Conservation (phyloP, 2,888 invertebrate species). For the Drosophila longiperda region DNA sequence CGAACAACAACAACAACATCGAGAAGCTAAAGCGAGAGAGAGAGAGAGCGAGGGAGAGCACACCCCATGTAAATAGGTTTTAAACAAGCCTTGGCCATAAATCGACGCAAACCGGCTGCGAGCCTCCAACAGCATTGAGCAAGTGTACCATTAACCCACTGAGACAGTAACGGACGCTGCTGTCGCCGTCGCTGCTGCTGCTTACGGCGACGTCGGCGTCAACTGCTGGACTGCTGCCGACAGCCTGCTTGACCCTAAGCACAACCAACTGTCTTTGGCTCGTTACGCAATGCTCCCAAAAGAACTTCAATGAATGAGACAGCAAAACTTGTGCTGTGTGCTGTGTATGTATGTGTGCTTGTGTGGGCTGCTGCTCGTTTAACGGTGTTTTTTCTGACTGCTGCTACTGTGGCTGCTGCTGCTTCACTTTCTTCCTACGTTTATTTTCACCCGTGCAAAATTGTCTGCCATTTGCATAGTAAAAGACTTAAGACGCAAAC, state of each 20-base stretch:
- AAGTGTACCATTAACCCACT: slow-evolving; percentile 85
- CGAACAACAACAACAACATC: background rate
- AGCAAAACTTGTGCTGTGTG: slow-evolving; percentile 8
- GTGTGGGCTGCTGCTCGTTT: slow-evolving; percentile 45
- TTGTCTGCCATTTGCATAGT: slow-evolving; percentile 61
- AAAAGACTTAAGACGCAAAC: slow-evolving; percentile 56
- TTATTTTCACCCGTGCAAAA: slow-evolving; percentile 56
- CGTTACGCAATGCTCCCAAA: slow-evolving; percentile 65
- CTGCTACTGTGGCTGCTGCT: slow-evolving; percentile 19
- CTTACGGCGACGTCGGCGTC: background rate
- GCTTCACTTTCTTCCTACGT: slow-evolving; percentile 60
- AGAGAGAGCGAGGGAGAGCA: slow-evolving; percentile 18
- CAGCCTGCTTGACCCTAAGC: slow-evolving; percentile 52
- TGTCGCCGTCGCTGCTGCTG: slow-evolving; percentile 14
- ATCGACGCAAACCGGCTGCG: slow-evolving; percentile 58
- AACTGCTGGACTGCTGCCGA: slow-evolving; percentile 5
- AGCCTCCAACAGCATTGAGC: slow-evolving; percentile 66
- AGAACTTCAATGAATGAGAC: slow-evolving; percentile 61
- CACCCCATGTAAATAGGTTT: slow-evolving; percentile 73
- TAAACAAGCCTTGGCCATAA: slow-evolving; percentile 74
- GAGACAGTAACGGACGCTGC: slow-evolving; percentile 81
- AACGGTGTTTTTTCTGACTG: slow-evolving; percentile 45
- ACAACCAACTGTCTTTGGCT: slow-evolving; percentile 34
- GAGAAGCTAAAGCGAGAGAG: background rate
- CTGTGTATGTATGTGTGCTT: background rate